These are phyloP conservation scores for Anagyrus pseudococci DNA, from an alignment of 2,888 invertebrate species.

Conservation along the genomic window DNA sequence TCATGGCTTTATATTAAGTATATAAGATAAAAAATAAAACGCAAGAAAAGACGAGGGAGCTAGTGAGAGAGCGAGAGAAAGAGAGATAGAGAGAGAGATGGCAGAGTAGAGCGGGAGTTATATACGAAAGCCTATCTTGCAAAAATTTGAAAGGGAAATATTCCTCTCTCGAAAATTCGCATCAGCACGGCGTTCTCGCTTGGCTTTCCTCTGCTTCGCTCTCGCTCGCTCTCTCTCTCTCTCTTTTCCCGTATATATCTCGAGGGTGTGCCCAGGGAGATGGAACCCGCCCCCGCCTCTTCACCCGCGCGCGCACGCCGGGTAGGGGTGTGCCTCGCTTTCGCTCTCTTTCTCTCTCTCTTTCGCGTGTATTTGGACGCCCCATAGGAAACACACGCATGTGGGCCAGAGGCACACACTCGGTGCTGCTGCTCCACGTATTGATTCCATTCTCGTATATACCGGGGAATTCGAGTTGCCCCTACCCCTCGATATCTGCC, in stretches of 20 bases:
- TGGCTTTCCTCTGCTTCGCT: constrained; percentile 7
- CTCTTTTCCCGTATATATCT: constrained; percentile 40
- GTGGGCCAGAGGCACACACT: constrained; percentile 35
- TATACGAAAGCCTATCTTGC: constrained; percentile 38
- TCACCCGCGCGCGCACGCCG: constrained; percentile 9
- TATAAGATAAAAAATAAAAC: constrained; percentile 26
- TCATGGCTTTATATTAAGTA: constrained; percentile 38
- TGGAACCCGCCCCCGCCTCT: constrained; percentile 46
- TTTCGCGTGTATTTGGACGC: constrained; percentile 33
- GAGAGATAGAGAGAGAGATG: constrained; percentile 27
- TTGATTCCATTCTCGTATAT: constrained; percentile 36
- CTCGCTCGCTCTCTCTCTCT: constrained; percentile 32
- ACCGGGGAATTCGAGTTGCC: constrained; percentile 17
- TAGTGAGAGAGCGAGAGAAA: constrained; percentile 27
- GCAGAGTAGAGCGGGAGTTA: constrained; percentile 31
- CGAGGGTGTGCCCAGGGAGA: constrained; percentile 47
- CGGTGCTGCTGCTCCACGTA: constrained; percentile 32
- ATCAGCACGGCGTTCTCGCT: constrained; percentile 51
- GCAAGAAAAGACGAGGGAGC: constrained; percentile 30
- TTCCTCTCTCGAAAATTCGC: constrained; percentile 57
- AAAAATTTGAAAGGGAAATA: constrained; percentile 43
- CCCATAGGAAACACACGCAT: constrained; percentile 37
- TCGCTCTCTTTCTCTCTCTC: constrained; percentile 6
- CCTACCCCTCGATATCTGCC: constrained; percentile 12
- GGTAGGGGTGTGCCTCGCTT: constrained; percentile 20